Percentiles rank a stretch among this genome's conserved stretches.
These are phyloP conservation scores for Galago senegalensis DNA, from an alignment of 2,797 vertebrate genomes.

Conservation along the genomic window DNA sequence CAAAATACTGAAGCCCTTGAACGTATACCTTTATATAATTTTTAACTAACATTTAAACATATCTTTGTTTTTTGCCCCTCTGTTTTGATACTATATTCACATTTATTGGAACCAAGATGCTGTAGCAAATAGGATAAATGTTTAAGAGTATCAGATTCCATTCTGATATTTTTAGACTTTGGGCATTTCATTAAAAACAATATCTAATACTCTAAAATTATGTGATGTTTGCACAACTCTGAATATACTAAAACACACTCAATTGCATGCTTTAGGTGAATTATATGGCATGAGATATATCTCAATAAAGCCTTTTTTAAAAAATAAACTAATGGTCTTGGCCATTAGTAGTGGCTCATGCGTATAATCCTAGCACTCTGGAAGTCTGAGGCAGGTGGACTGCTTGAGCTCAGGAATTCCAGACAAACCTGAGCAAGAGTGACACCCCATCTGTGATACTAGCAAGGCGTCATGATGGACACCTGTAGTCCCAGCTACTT, in stretches of 20 bases:
- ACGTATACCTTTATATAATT: not conserved
- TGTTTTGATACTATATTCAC: not conserved
- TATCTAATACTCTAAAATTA: slow-evolving; percentile 24
- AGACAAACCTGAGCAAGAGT: too few relatives aligned
- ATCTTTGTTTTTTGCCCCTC: not conserved
- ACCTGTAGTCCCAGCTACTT: too few relatives aligned
- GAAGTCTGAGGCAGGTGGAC: too few relatives aligned
- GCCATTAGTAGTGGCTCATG: too few relatives aligned
- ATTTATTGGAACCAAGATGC: not conserved
- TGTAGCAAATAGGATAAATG: not conserved
- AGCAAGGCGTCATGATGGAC: too few relatives aligned
- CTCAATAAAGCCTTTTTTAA: slow-evolving; percentile 14
- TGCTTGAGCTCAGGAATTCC: too few relatives aligned
- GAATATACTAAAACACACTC: not conserved
- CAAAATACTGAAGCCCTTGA: slow-evolving; percentile 6
- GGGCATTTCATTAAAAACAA: slow-evolving; percentile 3
- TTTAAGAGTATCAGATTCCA: not conserved
- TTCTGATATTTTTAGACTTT: slow-evolving; percentile 26
- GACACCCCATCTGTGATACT: too few relatives aligned
- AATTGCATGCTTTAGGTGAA: not conserved
- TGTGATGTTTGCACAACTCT: not conserved
- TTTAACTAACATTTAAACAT: not conserved
- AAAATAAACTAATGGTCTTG: not conserved
- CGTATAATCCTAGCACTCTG: too few relatives aligned
- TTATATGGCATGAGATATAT: not conserved